Conservation (phyloP, 2,888 invertebrate genomes). For the Cordilura impudica region DNA sequence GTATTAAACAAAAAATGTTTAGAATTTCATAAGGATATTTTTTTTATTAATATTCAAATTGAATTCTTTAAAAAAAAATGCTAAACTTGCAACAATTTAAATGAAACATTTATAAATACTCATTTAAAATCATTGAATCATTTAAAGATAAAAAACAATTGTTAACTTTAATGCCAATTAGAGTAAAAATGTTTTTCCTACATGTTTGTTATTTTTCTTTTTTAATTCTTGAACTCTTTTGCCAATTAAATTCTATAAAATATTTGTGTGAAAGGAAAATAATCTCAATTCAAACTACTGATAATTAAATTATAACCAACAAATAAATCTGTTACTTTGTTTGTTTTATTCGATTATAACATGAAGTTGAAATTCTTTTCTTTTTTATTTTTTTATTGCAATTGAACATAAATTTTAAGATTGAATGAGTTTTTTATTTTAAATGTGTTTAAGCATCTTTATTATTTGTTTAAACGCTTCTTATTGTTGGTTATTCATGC, state of each 20-base stretch:
- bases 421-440: slow-evolving; percentile 1
- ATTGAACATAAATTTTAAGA: slow-evolving; percentile 23
- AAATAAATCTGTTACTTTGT: slow-evolving; percentile 22
- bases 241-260: background rate
- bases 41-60: too few relatives aligned
- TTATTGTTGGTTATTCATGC: slow-evolving; percentile 1
- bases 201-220: background rate
- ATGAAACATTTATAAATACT: background rate
- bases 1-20: too few relatives aligned
- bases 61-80: too few relatives aligned
- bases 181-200: slow-evolving; percentile 2
- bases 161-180: slow-evolving; percentile 3
- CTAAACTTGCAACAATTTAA: background rate
- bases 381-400: background rate
- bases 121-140: background rate
- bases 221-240: background rate
- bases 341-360: slow-evolving; percentile 36
- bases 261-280: background rate
- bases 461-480: slow-evolving; percentile 37
- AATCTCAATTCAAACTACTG: background rate
- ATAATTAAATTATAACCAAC: slow-evolving; percentile 1
- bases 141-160: background rate
- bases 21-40: background rate
- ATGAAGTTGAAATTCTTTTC: slow-evolving; percentile 28
- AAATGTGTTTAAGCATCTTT: slow-evolving; percentile 1